Evolutionary conservation across 2,113 vertebrate species (phyloP).

Genomic region (Falcunculus frontatus): DNA sequence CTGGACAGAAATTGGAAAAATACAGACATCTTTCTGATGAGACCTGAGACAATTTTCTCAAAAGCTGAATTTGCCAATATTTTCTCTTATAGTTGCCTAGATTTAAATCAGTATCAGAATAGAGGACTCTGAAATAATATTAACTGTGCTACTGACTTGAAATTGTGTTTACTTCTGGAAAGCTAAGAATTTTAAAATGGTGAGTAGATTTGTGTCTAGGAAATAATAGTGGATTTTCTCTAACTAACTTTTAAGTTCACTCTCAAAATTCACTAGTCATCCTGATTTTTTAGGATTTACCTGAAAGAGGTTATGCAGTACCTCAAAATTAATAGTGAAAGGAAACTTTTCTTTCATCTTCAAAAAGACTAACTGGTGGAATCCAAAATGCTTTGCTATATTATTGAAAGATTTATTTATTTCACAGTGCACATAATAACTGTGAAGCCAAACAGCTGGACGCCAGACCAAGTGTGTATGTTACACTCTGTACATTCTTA

Average conservation of each 20-base stretch:
- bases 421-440: background rate
- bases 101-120: background rate
- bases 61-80: background rate
- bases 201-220: background rate
- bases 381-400: background rate
- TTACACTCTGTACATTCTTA: background rate
- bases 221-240: background rate
- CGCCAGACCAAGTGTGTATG: background rate
- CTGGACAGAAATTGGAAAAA: background rate
- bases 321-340: background rate
- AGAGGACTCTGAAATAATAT: background rate
- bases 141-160: background rate
- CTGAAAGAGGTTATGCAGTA: background rate
- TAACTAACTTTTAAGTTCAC: background rate
- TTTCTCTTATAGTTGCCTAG: background rate
- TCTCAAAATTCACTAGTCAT: background rate
- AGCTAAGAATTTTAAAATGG: background rate
- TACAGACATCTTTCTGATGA: background rate
- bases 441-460: conserved; percentile 31
- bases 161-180: background rate
- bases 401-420: conserved; percentile 1
- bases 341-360: background rate
- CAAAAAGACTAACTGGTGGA: background rate
- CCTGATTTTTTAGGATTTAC: background rate
- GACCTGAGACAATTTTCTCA: background rate